phyloP scores from a whole-genome alignment of 1,140 invertebrate genomes.

The Hydropsyche tenuis region DNA sequence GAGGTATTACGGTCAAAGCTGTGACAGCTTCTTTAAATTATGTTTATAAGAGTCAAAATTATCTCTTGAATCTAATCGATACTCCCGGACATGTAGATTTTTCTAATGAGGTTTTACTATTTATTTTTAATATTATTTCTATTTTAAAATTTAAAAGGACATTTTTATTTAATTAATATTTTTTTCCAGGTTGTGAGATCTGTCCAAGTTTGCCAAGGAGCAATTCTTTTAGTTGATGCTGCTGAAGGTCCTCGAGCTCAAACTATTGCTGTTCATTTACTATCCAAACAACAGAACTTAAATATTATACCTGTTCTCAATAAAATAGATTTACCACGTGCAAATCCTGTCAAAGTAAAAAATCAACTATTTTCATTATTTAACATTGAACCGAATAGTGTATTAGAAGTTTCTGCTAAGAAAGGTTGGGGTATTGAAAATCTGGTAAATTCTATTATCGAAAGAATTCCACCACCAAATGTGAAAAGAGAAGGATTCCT shows the following conservation, averaged over 20 bases:
- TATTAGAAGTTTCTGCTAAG: conserved; percentile 85
- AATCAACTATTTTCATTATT: conserved; percentile 86
- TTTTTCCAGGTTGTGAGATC: conserved; percentile 73
- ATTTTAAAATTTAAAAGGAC: conserved; percentile 4
- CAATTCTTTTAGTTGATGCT: conserved; percentile 93
- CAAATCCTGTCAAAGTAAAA: conserved; percentile 81
- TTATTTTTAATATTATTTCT: conserved; percentile 3
- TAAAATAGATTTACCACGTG: conserved; percentile 95
- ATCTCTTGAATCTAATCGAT: conserved; percentile 96
- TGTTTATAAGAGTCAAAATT: conserved; percentile 68
- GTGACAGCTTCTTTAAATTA: conserved; percentile 93
- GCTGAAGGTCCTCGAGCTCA: conserved; percentile 98
- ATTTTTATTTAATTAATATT: background rate
- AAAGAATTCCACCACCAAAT: conserved; percentile 78
- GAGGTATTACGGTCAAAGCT: conserved; percentile 98
- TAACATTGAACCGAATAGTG: conserved; percentile 74
- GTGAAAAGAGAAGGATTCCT: conserved; percentile 69
- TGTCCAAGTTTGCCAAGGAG: conserved; percentile 92
- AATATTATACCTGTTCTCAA: conserved; percentile 93
- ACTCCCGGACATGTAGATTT: conserved; percentile 99
- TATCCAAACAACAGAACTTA: conserved; percentile 85
- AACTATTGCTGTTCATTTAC: conserved; percentile 95
- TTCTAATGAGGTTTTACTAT: conserved; percentile 83
- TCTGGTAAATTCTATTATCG: conserved; percentile 79
- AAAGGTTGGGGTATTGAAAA: conserved; percentile 79